A percentile compares a stretch with the other conserved stretches of the same genome.
phyloP scores from a whole-genome alignment of 64 coral and sea anemone genomes.

The Actinia tenebrosa region DNA sequence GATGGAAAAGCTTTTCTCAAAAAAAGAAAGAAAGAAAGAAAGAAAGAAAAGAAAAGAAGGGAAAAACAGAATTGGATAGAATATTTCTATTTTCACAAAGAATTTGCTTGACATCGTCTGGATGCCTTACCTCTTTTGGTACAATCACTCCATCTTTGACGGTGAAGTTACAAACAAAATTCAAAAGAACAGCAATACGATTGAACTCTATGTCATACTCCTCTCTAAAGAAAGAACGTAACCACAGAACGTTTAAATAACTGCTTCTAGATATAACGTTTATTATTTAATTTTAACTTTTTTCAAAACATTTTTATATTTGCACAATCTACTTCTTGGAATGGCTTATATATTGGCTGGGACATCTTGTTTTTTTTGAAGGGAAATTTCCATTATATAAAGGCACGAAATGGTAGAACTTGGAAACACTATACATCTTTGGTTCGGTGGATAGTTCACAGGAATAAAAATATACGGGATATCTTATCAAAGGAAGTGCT shows the following conservation, averaged over 20 bases:
- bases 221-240: slow-evolving; percentile 24
- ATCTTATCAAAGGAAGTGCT: too few species aligned
- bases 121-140: slow-evolving; percentile 46
- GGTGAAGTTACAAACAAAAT: slow-evolving; percentile 44
- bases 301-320: neutral
- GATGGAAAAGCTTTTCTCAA: too few species aligned
- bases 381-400: too few species aligned
- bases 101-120: neutral
- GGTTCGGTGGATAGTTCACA: too few species aligned
- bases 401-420: too few species aligned
- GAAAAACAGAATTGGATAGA: neutral
- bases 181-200: slow-evolving; percentile 46
- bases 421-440: too few species aligned
- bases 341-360: too few species aligned
- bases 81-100: too few species aligned
- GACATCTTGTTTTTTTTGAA: too few species aligned
- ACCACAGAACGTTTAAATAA: neutral
- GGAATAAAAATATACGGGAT: too few species aligned
- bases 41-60: neutral
- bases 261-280: too few species aligned
- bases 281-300: neutral
- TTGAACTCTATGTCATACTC: slow-evolving; percentile 54
- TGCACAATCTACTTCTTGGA: too few species aligned
- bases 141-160: slow-evolving; percentile 52
- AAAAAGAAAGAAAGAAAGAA: neutral